Conservation (phyloP, 2,888 invertebrate species). For the Hybos culiciformis region DNA sequence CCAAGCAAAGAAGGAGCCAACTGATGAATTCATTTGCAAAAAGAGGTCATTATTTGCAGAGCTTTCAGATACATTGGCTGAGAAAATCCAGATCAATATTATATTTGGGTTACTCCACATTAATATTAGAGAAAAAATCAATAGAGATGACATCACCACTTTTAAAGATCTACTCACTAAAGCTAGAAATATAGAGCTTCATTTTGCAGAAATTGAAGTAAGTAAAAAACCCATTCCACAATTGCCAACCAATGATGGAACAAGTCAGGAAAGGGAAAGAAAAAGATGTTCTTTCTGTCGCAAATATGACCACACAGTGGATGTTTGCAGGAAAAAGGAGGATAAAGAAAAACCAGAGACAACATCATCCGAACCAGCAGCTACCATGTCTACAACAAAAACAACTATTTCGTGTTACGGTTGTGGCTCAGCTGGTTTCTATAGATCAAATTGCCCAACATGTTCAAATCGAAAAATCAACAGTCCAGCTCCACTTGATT, state of each 20-base stretch:
- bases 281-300: neutral
- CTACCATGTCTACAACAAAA: neutral
- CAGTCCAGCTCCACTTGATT: neutral
- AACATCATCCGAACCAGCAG: neutral
- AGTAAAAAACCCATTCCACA: neutral
- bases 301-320: neutral
- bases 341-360: neutral
- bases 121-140: slow-evolving; percentile 9
- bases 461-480: slow-evolving; percentile 1
- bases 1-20: slow-evolving; percentile 5
- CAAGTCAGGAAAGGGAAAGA: neutral
- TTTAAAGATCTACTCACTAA: slow-evolving; percentile 3
- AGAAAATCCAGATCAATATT: slow-evolving; percentile 4
- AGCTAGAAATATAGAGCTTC: slow-evolving; percentile 2
- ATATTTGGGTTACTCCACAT: slow-evolving; percentile 1
- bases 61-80: neutral
- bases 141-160: slow-evolving; percentile 1
- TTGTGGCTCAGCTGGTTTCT: slow-evolving; percentile 2
- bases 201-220: neutral
- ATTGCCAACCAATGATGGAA: no score
- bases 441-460: slow-evolving; percentile 3
- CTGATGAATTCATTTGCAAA: slow-evolving; percentile 4
- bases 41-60: slow-evolving; percentile 4
- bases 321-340: neutral
- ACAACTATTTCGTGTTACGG: slow-evolving; percentile 3